Evolutionary conservation across 1,140 invertebrate species (phyloP).

Genomic region (Drosophila ogumai): DNA sequence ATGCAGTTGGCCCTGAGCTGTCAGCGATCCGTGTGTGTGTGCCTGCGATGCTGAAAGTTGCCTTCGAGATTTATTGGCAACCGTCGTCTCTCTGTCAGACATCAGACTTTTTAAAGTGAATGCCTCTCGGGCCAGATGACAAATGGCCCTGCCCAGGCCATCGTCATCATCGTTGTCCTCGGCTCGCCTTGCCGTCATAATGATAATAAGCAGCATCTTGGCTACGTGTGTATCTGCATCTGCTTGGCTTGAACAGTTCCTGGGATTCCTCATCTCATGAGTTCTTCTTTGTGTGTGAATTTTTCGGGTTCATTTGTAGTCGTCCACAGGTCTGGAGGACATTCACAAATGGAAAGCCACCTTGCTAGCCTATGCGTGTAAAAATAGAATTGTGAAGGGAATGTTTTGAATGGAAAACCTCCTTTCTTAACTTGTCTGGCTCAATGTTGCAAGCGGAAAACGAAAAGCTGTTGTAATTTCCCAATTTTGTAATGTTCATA

Average conservation of each 20-base stretch:
- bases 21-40: slow-evolving; percentile 59
- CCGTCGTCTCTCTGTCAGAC: slow-evolving; percentile 61
- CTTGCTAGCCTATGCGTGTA: not conserved
- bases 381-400: not conserved
- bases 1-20: slow-evolving; percentile 82
- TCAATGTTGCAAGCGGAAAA: not conserved
- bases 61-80: slow-evolving; percentile 77
- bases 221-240: slow-evolving; percentile 35
- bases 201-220: slow-evolving; percentile 28
- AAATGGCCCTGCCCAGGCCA: slow-evolving; percentile 61
- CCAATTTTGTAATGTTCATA: slow-evolving; percentile 2
- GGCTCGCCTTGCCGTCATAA: slow-evolving; percentile 30
- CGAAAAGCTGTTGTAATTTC: not conserved
- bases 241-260: slow-evolving; percentile 10
- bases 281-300: not conserved
- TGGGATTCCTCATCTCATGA: slow-evolving; percentile 8
- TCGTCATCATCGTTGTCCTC: slow-evolving; percentile 32
- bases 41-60: slow-evolving; percentile 72
- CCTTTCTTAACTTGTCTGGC: not conserved
- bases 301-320: slow-evolving; percentile 8
- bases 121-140: slow-evolving; percentile 71
- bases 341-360: slow-evolving; percentile 4
- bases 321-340: not conserved
- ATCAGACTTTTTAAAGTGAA: slow-evolving; percentile 77
- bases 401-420: not conserved